Percentiles rank a stretch among this genome's conserved stretches.
phyloP scores from a whole-genome alignment of 2,888 invertebrate species.

The Minunthozetes semirufus region DNA sequence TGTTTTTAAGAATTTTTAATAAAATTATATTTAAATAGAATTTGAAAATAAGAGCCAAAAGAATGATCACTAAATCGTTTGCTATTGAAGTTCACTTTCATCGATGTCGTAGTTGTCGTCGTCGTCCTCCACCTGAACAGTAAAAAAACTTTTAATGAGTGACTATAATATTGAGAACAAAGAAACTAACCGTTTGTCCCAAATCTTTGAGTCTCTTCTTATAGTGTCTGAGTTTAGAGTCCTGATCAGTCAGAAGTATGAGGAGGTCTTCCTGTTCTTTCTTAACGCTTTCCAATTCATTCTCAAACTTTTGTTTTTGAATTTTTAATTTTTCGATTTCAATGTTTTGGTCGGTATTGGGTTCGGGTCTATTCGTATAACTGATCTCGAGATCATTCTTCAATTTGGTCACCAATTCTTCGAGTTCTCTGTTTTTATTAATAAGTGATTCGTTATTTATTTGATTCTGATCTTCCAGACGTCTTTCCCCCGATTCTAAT shows the following conservation, averaged over 20 bases:
- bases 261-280: constrained; percentile 91
- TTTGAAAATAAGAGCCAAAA: not conserved
- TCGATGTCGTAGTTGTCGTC: constrained; percentile 15
- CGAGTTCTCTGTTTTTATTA: constrained; percentile 15
- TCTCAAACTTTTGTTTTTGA: constrained; percentile 18
- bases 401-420: constrained; percentile 26
- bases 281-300: constrained; percentile 60
- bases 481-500: not conserved
- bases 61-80: not conserved
- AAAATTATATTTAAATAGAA: not conserved
- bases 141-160: too few species aligned
- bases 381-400: constrained; percentile 33
- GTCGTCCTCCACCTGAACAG: not conserved
- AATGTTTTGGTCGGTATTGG: not conserved
- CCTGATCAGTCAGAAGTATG: constrained; percentile 83
- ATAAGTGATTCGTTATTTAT: not conserved
- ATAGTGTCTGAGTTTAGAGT: constrained; percentile 61
- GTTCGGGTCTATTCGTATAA: not conserved
- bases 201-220: constrained; percentile 51
- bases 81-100: not conserved
- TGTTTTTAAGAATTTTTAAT: not conserved
- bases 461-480: not conserved
- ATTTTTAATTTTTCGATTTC: too few species aligned
- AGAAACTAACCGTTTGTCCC: constrained; percentile 44
- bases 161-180: too few species aligned